A percentile compares a stretch with the other conserved stretches of the same genome.
phyloP scores from a whole-genome alignment of 2,888 invertebrate species.

The Thysanoteuthis rhombus region DNA sequence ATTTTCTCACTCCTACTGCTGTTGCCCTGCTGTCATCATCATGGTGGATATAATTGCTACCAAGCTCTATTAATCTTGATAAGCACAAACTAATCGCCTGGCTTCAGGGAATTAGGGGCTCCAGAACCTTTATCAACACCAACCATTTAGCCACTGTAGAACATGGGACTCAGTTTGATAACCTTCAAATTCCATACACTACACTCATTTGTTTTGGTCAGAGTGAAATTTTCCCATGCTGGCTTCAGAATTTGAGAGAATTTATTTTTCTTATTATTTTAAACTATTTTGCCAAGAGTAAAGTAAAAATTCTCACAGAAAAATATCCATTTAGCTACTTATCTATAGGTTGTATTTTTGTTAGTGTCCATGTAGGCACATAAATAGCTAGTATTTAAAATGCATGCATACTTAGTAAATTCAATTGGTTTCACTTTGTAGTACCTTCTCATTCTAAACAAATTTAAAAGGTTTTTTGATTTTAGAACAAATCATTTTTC shows the following conservation, averaged over 20 bases:
- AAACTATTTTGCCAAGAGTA: not conserved
- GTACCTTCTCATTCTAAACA: no score
- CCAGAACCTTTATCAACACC: not conserved
- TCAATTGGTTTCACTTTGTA: no score
- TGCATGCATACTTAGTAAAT: no score
- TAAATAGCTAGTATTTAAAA: no score
- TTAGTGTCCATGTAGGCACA: no score
- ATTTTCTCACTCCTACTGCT: not conserved
- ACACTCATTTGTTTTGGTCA: not conserved
- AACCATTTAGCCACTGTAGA: not conserved
- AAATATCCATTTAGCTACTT: no score
- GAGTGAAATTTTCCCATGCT: not conserved
- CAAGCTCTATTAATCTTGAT: not conserved
- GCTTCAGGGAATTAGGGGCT: not conserved
- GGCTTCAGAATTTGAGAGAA: no score
- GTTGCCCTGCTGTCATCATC: not conserved
- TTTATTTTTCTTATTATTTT: not conserved
- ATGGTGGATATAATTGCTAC: not conserved
- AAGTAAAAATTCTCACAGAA: no score
- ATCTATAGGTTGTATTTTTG: no score
- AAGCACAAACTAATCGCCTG: not conserved
- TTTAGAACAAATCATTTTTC: no score
- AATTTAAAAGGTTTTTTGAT: no score
- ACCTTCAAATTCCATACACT: not conserved
- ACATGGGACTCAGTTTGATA: not conserved